phyloP scores from a whole-genome alignment of 2,113 vertebrate species.

The Hemibagrus wyckioides region DNA sequence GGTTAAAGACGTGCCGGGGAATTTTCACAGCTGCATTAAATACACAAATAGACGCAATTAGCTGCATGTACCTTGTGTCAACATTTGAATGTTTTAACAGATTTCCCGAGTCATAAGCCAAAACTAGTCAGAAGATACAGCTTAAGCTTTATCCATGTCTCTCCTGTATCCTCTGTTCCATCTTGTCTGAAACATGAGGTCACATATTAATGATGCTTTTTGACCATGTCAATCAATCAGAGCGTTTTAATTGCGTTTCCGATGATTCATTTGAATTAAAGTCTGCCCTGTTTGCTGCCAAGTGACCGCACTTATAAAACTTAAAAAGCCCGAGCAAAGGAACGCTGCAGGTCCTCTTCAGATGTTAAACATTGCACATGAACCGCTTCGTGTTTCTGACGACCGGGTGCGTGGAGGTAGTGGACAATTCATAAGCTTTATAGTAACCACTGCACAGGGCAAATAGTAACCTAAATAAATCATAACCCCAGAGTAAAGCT shows the following conservation, averaged over 20 bases:
- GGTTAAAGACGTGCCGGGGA: conserved; percentile 50
- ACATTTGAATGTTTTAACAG: background rate
- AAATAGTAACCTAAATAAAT: conserved; percentile 12
- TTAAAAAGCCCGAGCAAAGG: background rate
- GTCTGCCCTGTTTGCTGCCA: conserved; percentile 17
- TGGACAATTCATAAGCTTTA: background rate
- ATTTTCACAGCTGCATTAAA: conserved; percentile 38
- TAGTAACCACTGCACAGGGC: background rate
- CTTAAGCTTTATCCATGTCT: background rate
- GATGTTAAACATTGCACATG: background rate
- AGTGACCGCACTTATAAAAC: background rate
- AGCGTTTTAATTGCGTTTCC: conserved; percentile 59
- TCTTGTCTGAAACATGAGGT: conserved; percentile 53
- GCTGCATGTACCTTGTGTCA: background rate
- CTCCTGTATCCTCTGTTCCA: background rate
- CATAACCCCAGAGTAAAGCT: background rate
- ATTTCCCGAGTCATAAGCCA: background rate
- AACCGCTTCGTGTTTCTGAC: background rate
- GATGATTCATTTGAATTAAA: background rate
- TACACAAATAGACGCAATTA: background rate
- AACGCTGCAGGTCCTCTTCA: background rate
- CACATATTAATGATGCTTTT: conserved; percentile 68
- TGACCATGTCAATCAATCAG: conserved; percentile 63
- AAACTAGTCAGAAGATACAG: background rate
- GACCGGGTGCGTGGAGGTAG: too few species aligned